phyloP scores from a whole-genome alignment of 2,113 vertebrate genomes.

The Fregetta grallaria region DNA sequence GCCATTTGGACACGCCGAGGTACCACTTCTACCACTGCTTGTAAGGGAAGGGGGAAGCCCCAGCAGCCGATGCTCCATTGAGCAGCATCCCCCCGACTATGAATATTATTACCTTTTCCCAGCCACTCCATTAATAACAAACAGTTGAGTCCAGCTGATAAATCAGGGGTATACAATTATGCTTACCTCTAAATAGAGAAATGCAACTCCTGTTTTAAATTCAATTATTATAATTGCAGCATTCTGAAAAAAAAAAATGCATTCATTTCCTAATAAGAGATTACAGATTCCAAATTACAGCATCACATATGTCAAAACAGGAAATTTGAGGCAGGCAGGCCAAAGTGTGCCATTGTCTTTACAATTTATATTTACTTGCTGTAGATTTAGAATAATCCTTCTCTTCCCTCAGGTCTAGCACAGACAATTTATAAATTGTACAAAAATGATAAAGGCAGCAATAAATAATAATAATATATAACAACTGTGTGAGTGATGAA shows the following conservation, averaged over 20 bases:
- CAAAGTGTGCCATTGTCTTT: conserved; percentile 63
- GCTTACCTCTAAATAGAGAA: conserved; percentile 60
- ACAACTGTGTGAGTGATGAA: conserved; percentile 22
- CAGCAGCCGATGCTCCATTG: neutral
- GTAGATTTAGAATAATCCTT: conserved; percentile 67
- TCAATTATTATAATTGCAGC: conserved; percentile 66
- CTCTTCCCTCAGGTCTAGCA: conserved; percentile 62
- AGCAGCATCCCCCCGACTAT: neutral
- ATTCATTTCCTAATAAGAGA: conserved; percentile 70
- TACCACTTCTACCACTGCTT: neutral
- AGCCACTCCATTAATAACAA: neutral
- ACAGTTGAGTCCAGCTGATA: conserved; percentile 6
- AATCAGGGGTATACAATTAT: conserved; percentile 37
- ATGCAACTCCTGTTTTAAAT: conserved; percentile 64
- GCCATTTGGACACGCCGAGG: neutral
- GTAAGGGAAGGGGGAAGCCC: neutral
- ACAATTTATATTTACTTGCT: conserved; percentile 70
- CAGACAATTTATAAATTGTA: conserved; percentile 56
- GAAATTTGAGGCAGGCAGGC: conserved; percentile 50
- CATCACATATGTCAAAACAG: conserved; percentile 54
- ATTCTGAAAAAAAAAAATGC: conserved; percentile 28
- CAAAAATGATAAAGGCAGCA: conserved; percentile 51
- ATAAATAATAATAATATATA: conserved; percentile 55
- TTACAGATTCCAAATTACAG: conserved; percentile 62
- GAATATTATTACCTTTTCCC: neutral